Conservation (phyloP, 2,113 vertebrate species). For the Ciconia maguari region DNA sequence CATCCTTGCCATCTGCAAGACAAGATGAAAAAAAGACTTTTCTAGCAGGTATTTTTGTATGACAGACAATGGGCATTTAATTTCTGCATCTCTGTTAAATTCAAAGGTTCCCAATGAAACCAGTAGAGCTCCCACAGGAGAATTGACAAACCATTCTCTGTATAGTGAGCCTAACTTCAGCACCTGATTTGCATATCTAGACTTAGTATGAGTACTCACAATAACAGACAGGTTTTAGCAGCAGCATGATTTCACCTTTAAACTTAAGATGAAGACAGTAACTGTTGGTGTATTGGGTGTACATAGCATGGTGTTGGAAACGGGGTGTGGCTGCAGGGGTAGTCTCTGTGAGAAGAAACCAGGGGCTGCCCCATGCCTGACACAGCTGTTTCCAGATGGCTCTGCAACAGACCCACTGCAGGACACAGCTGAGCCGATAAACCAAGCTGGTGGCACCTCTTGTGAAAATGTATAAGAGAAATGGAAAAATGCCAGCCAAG, state of each 20-base stretch:
- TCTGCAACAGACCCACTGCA: not conserved
- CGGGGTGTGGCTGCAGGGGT: not conserved
- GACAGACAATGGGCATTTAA: not conserved
- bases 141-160: not conserved
- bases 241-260: not conserved
- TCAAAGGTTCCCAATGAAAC: not conserved
- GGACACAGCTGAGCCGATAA: not conserved
- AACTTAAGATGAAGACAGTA: not conserved
- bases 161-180: not conserved
- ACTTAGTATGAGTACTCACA: not conserved
- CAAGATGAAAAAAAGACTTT: not conserved
- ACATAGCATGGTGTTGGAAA: not conserved
- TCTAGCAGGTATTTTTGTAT: not conserved
- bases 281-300: not conserved
- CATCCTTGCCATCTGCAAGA: not conserved
- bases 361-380: not conserved
- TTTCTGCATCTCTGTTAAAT: not conserved
- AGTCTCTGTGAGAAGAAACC: not conserved
- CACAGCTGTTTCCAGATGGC: not conserved
- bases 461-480: not conserved
- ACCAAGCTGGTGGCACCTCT: not conserved
- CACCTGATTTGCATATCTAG: not conserved
- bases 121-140: not conserved
- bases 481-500: not conserved
- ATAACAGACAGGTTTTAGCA: not conserved